phyloP scores from a whole-genome alignment of 2,888 invertebrate species.

The Protodeltote pygarga region DNA sequence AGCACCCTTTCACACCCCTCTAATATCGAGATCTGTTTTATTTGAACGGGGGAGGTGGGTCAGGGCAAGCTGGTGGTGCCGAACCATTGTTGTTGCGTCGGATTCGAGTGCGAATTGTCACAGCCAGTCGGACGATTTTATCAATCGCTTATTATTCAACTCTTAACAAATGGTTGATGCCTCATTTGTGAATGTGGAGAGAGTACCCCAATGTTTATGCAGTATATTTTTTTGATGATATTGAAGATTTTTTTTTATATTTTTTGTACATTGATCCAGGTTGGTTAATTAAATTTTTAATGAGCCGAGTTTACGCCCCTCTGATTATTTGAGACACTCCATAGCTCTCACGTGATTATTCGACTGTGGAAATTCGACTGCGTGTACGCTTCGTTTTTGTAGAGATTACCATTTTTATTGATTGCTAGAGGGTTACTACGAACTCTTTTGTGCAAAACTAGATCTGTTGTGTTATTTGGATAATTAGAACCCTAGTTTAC shows the following conservation, averaged over 20 bases:
- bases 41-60: constrained; percentile 53
- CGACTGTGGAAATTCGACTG: constrained; percentile 23
- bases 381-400: constrained; percentile 25
- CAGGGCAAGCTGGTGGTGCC: constrained; percentile 61
- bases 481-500: too few relatives aligned
- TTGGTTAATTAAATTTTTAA: constrained; percentile 18
- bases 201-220: constrained; percentile 31
- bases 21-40: constrained; percentile 46
- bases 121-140: constrained; percentile 79
- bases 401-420: too few relatives aligned
- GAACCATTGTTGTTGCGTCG: constrained; percentile 76
- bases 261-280: constrained; percentile 1
- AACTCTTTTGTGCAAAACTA: too few relatives aligned
- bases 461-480: too few relatives aligned
- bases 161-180: constrained; percentile 73
- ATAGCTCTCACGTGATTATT: constrained; percentile 16
- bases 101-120: constrained; percentile 83
- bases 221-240: constrained; percentile 12
- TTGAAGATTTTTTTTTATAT: constrained; percentile 9
- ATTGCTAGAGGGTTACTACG: too few relatives aligned
- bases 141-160: constrained; percentile 80
- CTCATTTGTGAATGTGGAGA: constrained; percentile 63
- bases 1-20: constrained; percentile 58
- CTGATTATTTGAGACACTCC: constrained; percentile 19
- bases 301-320: constrained; percentile 14